Percentiles rank a stretch among this genome's conserved stretches.
Evolutionary conservation across 2,797 vertebrate species (phyloP).

Genomic region (Miichthys miiuy): DNA sequence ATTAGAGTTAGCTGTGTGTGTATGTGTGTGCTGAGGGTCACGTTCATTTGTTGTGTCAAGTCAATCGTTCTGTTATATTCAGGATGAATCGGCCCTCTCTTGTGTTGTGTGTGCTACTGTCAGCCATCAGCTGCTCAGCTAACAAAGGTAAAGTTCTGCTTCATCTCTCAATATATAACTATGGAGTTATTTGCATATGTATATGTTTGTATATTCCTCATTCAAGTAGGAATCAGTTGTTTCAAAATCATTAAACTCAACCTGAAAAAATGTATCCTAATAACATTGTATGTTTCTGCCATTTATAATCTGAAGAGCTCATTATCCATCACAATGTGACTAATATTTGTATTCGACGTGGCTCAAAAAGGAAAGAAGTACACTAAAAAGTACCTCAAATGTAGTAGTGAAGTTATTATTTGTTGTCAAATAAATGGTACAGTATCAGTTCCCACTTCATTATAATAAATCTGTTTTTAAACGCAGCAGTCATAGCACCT

Average conservation of each 20-base stretch:
- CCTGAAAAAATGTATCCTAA: neutral
- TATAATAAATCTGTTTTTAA: neutral
- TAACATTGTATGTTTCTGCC: neutral
- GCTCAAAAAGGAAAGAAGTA: neutral
- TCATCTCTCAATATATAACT: neutral
- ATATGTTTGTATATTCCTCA: neutral
- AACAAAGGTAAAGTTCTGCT: slow-evolving; percentile 50
- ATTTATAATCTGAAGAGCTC: neutral
- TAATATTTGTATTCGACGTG: neutral
- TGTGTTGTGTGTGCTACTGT: slow-evolving; percentile 50
- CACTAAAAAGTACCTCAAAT: neutral
- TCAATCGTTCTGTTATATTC: neutral
- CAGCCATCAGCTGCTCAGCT: slow-evolving; percentile 50
- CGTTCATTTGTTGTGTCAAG: neutral
- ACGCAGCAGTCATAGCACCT: neutral
- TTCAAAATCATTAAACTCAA: neutral
- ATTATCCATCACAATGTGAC: neutral
- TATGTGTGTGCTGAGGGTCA: slow-evolving; percentile 12
- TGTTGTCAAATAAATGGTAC: neutral
- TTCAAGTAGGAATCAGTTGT: neutral
- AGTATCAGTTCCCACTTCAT: slow-evolving; percentile 10
- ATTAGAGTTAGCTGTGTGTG: neutral
- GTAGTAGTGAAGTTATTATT: neutral
- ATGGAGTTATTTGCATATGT: neutral
- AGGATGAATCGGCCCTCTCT: slow-evolving; percentile 45